Conservation (phyloP, 1,140 invertebrate genomes). For the Neomicropteryx cornuta region DNA sequence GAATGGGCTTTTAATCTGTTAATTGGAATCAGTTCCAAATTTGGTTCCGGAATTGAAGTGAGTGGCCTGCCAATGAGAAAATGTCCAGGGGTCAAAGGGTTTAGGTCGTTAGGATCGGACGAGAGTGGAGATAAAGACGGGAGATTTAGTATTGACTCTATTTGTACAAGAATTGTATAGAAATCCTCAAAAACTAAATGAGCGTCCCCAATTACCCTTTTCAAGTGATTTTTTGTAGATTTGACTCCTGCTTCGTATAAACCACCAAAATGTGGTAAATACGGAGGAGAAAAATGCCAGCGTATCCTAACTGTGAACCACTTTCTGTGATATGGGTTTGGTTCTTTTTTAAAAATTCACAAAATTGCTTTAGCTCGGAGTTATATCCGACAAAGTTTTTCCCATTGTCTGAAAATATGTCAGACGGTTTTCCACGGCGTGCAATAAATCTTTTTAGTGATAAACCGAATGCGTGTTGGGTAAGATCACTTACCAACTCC, state of each 20-base stretch:
- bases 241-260: conserved; percentile 17
- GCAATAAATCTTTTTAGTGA: conserved; percentile 1
- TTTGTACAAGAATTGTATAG: conserved; percentile 10
- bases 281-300: conserved; percentile 18
- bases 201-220: conserved; percentile 10
- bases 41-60: conserved; percentile 11
- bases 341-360: neutral
- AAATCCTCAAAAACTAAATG: conserved; percentile 14
- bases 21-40: no score
- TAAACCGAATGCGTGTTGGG: conserved; percentile 3
- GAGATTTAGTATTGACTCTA: no score
- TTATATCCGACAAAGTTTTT: conserved; percentile 1
- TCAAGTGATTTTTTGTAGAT: conserved; percentile 15
- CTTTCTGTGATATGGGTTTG: neutral
- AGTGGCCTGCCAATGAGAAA: conserved; percentile 24
- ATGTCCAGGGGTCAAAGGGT: conserved; percentile 21
- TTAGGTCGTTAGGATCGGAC: conserved; percentile 15
- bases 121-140: conserved; percentile 13
- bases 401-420: conserved; percentile 6
- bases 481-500: conserved; percentile 9
- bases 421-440: conserved; percentile 2
- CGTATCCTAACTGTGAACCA: conserved; percentile 10
- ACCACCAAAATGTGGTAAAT: conserved; percentile 18
- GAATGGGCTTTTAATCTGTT: no score
- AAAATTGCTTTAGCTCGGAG: conserved; percentile 2